These are phyloP conservation scores for Chlamydotis undulata DNA, from an alignment of 2,113 vertebrate genomes.

Conservation along the genomic window DNA sequence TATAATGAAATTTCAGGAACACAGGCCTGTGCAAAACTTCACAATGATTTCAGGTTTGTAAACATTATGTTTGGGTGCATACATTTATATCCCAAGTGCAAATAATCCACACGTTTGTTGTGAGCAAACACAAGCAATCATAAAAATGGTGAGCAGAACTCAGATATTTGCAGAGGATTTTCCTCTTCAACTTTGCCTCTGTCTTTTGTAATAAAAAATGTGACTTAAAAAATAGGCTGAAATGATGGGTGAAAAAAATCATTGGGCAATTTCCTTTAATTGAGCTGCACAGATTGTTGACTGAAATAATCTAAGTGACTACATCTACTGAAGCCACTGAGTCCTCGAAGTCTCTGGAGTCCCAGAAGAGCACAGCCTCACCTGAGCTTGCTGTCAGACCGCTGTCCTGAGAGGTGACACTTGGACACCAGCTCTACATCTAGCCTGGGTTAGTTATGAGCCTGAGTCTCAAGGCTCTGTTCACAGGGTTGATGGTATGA, in stretches of 20 bases:
- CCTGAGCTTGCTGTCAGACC: neutral
- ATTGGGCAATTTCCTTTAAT: neutral
- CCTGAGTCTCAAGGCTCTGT: neutral
- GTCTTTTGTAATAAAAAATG: neutral
- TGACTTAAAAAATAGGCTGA: neutral
- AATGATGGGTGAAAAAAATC: neutral
- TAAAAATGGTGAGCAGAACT: neutral
- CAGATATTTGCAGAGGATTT: neutral
- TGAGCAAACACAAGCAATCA: neutral
- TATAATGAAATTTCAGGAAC: neutral
- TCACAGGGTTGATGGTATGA: neutral
- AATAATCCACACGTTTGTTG: neutral
- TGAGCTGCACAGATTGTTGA: neutral
- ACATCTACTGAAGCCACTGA: neutral
- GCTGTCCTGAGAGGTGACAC: neutral
- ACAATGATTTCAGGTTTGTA: neutral
- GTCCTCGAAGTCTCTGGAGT: neutral
- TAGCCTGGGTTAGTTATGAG: neutral
- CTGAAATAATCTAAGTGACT: neutral
- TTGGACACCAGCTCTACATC: neutral
- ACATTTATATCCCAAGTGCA: neutral
- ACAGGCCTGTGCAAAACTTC: neutral
- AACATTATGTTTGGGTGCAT: neutral
- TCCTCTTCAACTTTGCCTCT: neutral
- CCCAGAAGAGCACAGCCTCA: neutral